Conservation (phyloP, 2,888 invertebrate species). For the Platycnemis pennipes region DNA sequence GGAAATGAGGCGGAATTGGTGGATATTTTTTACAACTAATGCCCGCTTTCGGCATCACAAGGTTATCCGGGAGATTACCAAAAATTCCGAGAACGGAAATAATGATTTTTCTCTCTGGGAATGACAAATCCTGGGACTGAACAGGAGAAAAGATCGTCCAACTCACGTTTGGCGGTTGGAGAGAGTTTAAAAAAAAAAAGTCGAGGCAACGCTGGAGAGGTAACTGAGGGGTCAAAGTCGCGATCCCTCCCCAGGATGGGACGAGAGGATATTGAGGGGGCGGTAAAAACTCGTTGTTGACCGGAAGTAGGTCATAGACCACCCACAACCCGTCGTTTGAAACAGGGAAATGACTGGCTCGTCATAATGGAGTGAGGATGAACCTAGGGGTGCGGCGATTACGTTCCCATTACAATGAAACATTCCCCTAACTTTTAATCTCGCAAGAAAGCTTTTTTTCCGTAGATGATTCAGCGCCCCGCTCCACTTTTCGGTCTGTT, state of each 20-base stretch:
- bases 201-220: not conserved
- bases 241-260: not conserved
- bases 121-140: no score
- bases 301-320: conserved; percentile 41
- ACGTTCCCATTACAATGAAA: not conserved
- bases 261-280: not conserved
- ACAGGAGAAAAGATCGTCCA: not conserved
- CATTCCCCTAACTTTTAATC: not conserved
- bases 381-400: not conserved
- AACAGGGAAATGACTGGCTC: not conserved
- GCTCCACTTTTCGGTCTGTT: not conserved
- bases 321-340: not conserved
- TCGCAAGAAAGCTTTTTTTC: not conserved
- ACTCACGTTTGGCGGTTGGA: not conserved
- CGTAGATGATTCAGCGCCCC: not conserved
- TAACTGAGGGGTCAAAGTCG: not conserved
- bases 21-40: not conserved
- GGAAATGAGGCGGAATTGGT: not conserved
- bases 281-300: not conserved
- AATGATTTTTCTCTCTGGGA: not conserved
- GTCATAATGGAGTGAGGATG: not conserved
- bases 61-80: no score
- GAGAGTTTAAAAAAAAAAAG: not conserved
- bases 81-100: not conserved
- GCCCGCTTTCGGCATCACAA: not conserved